Evolutionary conservation across 2,113 vertebrate genomes (phyloP).

Genomic region (Anhinga anhinga): DNA sequence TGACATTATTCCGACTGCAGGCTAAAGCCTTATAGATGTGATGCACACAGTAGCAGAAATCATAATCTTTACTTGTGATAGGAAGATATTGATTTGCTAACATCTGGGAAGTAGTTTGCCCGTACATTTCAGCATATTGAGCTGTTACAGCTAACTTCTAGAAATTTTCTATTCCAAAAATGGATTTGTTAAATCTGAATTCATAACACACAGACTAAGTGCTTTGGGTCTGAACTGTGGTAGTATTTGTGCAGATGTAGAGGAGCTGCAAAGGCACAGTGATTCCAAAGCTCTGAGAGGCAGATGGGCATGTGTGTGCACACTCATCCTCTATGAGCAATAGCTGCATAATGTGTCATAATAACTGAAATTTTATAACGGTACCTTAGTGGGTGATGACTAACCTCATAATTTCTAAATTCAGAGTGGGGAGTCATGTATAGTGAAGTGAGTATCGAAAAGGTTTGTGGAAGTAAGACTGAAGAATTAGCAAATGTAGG

Average conservation of each 20-base stretch:
- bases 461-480: neutral
- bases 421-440: neutral
- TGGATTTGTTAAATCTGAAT: neutral
- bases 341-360: neutral
- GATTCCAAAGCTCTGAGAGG: neutral
- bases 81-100: neutral
- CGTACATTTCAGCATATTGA: neutral
- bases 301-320: neutral
- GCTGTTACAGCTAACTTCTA: neutral
- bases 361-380: fast-evolving
- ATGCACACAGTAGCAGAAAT: neutral
- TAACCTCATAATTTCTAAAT: neutral
- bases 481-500: neutral
- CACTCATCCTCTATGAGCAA: neutral
- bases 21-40: neutral
- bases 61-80: fast-evolving
- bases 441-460: neutral
- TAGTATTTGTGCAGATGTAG: neutral
- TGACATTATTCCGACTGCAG: neutral
- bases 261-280: neutral
- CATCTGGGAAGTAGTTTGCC: neutral
- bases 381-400: neutral
- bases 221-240: neutral
- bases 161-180: neutral
- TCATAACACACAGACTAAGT: neutral